Base-by-base conservation (phyloP, 2,888 invertebrate species). In the Geotrupes spiniger region DNA sequence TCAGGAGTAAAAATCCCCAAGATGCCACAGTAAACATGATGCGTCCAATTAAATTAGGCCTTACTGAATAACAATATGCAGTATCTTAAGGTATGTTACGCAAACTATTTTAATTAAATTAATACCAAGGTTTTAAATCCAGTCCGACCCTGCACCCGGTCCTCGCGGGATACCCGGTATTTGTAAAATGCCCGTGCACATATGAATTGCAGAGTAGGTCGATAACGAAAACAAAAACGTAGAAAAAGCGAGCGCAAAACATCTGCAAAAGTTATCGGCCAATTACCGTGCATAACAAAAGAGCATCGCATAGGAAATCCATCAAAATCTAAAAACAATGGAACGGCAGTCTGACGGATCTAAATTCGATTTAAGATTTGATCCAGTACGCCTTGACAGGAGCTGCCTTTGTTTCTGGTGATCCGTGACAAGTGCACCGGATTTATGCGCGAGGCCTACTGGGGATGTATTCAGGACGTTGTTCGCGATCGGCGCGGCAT, bases 291-390 rank as follows among this genome's bases (percentile, higher is more conserved):
- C 45, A 40, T 31, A 45, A 44, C 50, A 42, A 48, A 46, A 53
- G 42, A 39, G 42, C 46, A 39, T 42, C 38, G 46, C 42, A 21
- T 21, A 52, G 64, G 65, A 66, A 66, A 70, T 70, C 69, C 69
- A 70, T 70, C 70, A 70, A 70, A 70, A 64, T 61, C 64, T 49
- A 56, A 57, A 68, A 67, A 69, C 69, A 69, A 69, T 69, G 66
- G 68, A 61, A 62, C 65, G 61, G 63, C 62, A 62, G 63, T 63
- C 59, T 63, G 64, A 64, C 62, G 68, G 66, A 66, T 69, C 65
- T 63, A 63, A 67, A 66, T 68, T 68, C 69, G 68, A 68, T 68
- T 63, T 53, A 52, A 60, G 67, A 66, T 67, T 68, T 69, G 68
- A 68, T 63, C 55, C 59, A 51, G 60, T 51, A 61, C 62, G 63